Evolutionary conservation across 2,888 invertebrate species (phyloP).

Genomic region (Dynastes grantii): DNA sequence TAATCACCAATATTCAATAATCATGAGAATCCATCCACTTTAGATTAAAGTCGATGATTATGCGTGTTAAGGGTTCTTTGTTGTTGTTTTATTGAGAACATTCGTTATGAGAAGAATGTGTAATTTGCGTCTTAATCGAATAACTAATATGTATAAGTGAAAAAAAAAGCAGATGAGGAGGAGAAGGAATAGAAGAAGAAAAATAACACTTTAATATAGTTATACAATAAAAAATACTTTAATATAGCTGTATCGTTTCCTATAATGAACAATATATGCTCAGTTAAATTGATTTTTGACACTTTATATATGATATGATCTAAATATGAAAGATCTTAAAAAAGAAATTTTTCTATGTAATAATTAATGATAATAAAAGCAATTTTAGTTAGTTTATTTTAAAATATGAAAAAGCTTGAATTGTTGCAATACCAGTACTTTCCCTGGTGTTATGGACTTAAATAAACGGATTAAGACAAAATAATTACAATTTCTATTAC

Average conservation of each 20-base stretch:
- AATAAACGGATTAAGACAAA: too few species aligned
- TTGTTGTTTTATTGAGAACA: conserved; percentile 19
- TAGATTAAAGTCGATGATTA: background rate
- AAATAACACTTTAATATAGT: too few species aligned
- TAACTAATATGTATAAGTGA: conserved; percentile 31
- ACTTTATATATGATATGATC: conserved; percentile 34
- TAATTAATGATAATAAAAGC: background rate
- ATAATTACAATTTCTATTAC: too few species aligned
- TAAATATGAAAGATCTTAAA: conserved; percentile 9
- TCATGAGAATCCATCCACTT: background rate
- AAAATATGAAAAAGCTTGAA: too few species aligned
- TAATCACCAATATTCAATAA: too few species aligned
- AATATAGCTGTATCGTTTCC: conserved; percentile 60
- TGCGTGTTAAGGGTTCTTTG: conserved; percentile 10
- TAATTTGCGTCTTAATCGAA: conserved; percentile 54
- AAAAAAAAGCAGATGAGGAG: conserved; percentile 43
- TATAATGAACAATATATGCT: conserved; percentile 60
- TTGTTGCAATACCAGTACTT: too few species aligned
- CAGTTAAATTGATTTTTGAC: conserved; percentile 64
- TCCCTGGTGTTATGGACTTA: too few species aligned
- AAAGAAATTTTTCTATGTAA: background rate
- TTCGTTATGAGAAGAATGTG: conserved; percentile 27
- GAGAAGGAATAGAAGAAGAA: too few species aligned
- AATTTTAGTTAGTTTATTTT: too few species aligned
- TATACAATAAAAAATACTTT: conserved; percentile 59